Evolutionary conservation across 2,888 invertebrate species (phyloP).

Genomic region (Elysia crispata): DNA sequence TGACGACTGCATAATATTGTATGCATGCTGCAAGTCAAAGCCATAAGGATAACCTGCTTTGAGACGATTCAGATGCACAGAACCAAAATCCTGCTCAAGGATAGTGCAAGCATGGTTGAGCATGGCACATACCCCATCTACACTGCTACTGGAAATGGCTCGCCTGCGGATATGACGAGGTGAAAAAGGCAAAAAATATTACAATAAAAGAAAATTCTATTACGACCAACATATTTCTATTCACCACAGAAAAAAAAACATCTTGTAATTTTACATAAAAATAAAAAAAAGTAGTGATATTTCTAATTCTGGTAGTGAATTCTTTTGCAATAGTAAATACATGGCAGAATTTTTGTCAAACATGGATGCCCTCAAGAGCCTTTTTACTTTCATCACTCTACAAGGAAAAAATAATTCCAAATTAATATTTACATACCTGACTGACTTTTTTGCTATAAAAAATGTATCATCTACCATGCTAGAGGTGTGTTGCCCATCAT

Average conservation of each 20-base stretch:
- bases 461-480: conserved; percentile 98
- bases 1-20: conserved; percentile 88
- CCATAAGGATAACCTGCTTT: conserved; percentile 86
- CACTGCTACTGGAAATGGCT: conserved; percentile 91
- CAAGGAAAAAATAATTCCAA: not conserved
- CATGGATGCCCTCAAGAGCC: not conserved
- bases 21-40: conserved; percentile 83
- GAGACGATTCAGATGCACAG: conserved; percentile 85
- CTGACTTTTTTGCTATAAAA: conserved; percentile 96
- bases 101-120: conserved; percentile 94
- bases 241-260: too few species aligned
- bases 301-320: too few species aligned
- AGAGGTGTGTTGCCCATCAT: conserved; percentile 82
- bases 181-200: not conserved
- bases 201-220: too few species aligned
- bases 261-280: too few species aligned
- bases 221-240: too few species aligned
- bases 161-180: conserved; percentile 81
- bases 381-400: not conserved
- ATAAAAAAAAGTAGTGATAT: too few species aligned
- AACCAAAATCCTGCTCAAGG: conserved; percentile 90
- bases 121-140: conserved; percentile 97
- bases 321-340: too few species aligned
- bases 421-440: conserved; percentile 81
- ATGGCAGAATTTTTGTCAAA: too few species aligned